Evolutionary conservation across 2,888 invertebrate genomes (phyloP), one percentile per base, ranked within the genome.

Genomic region (Lycophotia porphyrea): DNA sequence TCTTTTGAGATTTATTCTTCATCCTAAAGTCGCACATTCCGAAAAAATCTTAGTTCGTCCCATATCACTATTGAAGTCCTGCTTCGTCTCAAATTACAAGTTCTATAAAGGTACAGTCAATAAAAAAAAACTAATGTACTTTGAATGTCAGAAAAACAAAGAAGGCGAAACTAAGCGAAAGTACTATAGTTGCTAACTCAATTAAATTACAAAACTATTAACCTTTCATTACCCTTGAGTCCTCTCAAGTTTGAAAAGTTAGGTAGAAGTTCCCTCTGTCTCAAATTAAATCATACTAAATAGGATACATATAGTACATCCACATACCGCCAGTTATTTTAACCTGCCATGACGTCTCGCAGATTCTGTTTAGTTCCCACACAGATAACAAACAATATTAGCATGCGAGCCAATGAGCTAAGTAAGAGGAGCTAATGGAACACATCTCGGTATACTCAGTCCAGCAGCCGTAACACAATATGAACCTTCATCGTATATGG

Each of bases 391-490:
- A 77, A 81, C 83, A 86, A 86, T 90, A 91, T 91, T 91, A 87
- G 88, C 87, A 88, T 87, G 76, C 71, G 76, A 79, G 39, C 60
- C 82, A 85, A 86, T 82, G 84, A 78, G 77, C 80, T 90, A 88
- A 91, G 90, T 90, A 85, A 91, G 89, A 89, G 89, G 82, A 84
- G 75, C 89, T 92, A 92, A 92, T 92, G 91, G 91, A 88, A 86
- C 89, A 88, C 84, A 90, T 91, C 89, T 88, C 87, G 81, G 80
- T 91, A 91, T 92, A 89, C 93, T 89, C 84, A 89, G 89, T 86
- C 80, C 87, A 87, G 82, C 88, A 89, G 92, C 92, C 90, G 91
- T 91, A 92, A 91, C 82, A 91, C 87, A 92, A 93, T 93, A 91
- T 90, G 89, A 87, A 89, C 90, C 83, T 84, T 90, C 88, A 77